Conservation (phyloP, 2,113 vertebrate species). For the Ahaetulla prasina region DNA sequence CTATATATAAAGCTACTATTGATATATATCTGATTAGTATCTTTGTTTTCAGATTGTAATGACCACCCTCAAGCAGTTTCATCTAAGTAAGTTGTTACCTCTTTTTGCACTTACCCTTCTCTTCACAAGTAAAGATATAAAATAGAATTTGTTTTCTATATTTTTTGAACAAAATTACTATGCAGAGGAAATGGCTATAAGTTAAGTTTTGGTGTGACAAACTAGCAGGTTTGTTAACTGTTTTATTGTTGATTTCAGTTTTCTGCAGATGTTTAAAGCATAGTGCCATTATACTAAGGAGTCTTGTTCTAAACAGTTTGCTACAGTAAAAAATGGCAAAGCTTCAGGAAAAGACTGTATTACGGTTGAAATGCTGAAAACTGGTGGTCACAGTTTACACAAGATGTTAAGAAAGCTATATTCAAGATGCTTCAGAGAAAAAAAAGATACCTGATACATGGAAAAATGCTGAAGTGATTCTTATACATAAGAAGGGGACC, state of each 20-base stretch:
- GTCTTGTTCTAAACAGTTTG: background rate
- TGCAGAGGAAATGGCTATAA: background rate
- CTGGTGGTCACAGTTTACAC: background rate
- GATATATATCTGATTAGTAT: background rate
- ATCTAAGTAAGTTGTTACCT: constrained; percentile 37
- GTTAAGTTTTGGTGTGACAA: background rate
- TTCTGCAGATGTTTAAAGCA: background rate
- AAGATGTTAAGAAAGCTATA: background rate
- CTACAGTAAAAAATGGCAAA: background rate
- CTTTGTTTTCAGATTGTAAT: constrained; percentile 36
- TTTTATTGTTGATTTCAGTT: background rate
- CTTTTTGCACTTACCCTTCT: background rate
- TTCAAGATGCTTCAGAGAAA: background rate
- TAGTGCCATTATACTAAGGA: background rate
- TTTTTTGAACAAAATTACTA: too few relatives aligned
- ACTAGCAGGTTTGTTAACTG: background rate
- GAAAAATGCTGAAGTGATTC: background rate
- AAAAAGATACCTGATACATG: background rate
- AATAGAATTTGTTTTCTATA: background rate
- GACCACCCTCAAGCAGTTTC: constrained; percentile 37
- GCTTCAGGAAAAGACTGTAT: background rate
- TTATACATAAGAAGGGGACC: background rate
- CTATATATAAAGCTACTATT: background rate
- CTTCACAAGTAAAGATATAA: constrained; percentile 7
- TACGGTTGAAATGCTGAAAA: background rate